Base-by-base conservation (phyloP, 1,140 invertebrate species). In the Dufourea novaeangliae region DNA sequence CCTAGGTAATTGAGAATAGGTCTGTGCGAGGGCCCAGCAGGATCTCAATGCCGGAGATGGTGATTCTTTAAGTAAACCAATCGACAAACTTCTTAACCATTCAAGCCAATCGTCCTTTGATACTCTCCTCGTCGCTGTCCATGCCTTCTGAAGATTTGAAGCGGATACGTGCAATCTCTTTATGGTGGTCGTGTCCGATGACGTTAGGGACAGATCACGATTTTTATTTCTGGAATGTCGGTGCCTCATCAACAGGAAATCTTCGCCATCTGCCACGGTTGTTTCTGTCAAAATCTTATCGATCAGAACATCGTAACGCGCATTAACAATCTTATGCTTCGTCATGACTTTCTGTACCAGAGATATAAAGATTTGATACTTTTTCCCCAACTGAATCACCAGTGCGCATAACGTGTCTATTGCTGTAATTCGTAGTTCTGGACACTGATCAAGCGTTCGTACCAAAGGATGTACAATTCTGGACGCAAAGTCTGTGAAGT, bases 91-190 rank as follows among this genome's bases (percentile, higher is more conserved):
- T 59, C 97, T 93, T 11, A 99, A 90, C 99, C 98, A 99, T 92
- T 99, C 98, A 10, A 99, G 93, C 99, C 99, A 99, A 91, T 99
- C 99, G 84, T 99, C 99, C 91, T 99, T 98, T 7, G 97, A 98
- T 0, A 98, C 97, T 72, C 97, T 94, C 64, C 97, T 94, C 8
- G 96, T 96, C 0, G 97, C 97, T n/a, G 96, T 96, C 97, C 97
- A 98, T 0, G 97, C 97, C 87, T 96, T 94, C 88, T 98, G 96
- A 12, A 99, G 91, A 90, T 97, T 97, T 2, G 95, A 94, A 10
- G 96, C 95, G 12, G 96, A 97, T 1, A 98, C 96, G 84, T 96
- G 95, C n/a, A 98, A 92, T 86, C 94, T 94, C 89, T 96, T 96
- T 61, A 95, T 96, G 2, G 95, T 95, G 1, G 94, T 94, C 41